phyloP scores from a whole-genome alignment of 2,797 vertebrate species.

The Xenopus petersii region DNA sequence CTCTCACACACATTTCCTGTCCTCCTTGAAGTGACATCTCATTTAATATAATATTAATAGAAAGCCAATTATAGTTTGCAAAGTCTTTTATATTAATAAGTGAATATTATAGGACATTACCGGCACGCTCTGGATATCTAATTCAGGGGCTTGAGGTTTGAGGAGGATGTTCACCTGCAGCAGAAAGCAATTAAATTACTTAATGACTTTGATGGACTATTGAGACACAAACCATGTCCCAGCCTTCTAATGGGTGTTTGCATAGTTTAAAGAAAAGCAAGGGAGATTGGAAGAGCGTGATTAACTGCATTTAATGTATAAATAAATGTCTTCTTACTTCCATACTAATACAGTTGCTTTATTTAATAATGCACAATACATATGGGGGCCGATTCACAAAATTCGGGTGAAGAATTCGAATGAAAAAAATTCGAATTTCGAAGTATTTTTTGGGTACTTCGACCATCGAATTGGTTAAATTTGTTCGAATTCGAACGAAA shows the following conservation, averaged over 20 bases:
- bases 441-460: too few relatives aligned
- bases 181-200: neutral
- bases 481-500: too few relatives aligned
- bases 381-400: too few relatives aligned
- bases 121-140: neutral
- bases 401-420: too few relatives aligned
- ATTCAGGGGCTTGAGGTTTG: neutral
- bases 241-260: conserved; percentile 1
- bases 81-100: conserved; percentile 27
- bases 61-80: conserved; percentile 24
- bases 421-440: too few relatives aligned
- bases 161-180: neutral
- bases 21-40: conserved; percentile 6
- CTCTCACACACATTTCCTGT: conserved; percentile 1
- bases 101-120: conserved; percentile 13
- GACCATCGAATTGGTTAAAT: too few relatives aligned
- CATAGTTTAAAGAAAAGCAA: neutral
- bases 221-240: conserved; percentile 8
- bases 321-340: neutral
- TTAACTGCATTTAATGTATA: conserved; percentile 8
- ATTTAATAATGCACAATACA: too few relatives aligned
- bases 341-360: too few relatives aligned
- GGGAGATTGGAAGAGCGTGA: neutral
- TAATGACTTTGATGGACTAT: neutral
- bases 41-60: conserved; percentile 36